These are phyloP conservation scores for Eremophila alpestris DNA, from an alignment of 2,797 vertebrate genomes.

Conservation along the genomic window DNA sequence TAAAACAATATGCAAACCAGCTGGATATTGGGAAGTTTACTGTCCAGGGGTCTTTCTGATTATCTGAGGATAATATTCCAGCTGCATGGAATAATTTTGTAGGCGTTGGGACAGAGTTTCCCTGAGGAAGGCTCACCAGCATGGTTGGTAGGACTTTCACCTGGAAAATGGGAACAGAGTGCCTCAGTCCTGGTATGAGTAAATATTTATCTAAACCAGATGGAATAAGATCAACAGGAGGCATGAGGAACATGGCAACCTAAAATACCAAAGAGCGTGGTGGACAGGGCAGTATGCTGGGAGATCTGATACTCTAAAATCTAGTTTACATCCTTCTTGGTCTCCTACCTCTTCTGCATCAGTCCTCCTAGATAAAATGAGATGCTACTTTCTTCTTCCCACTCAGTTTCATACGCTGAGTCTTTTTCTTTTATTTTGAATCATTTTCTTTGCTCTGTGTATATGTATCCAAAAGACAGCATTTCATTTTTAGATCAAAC, in stretches of 20 bases:
- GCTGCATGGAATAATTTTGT: background rate
- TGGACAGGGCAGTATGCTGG: background rate
- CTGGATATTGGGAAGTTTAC: background rate
- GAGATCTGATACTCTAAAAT: background rate
- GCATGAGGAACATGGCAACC: background rate
- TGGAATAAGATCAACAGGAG: constrained; percentile 55
- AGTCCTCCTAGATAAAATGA: background rate
- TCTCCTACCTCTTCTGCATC: background rate
- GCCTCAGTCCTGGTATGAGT: constrained; percentile 51
- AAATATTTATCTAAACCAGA: constrained; percentile 63
- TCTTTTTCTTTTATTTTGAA: background rate
- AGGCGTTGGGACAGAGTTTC: rapidly evolving
- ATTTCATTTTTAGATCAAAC: background rate
- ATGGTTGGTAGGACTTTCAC: constrained; percentile 32
- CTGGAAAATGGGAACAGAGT: constrained; percentile 27
- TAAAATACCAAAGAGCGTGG: background rate
- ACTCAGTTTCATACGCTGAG: background rate
- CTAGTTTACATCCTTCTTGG: background rate
- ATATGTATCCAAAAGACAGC: background rate
- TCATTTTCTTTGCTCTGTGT: background rate
- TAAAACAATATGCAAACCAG: background rate
- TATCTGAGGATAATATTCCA: background rate
- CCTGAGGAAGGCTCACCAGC: background rate
- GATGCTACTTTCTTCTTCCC: background rate
- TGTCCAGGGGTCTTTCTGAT: background rate